phyloP scores from a whole-genome alignment of 2,888 invertebrate genomes.

The Andrena flavipes region DNA sequence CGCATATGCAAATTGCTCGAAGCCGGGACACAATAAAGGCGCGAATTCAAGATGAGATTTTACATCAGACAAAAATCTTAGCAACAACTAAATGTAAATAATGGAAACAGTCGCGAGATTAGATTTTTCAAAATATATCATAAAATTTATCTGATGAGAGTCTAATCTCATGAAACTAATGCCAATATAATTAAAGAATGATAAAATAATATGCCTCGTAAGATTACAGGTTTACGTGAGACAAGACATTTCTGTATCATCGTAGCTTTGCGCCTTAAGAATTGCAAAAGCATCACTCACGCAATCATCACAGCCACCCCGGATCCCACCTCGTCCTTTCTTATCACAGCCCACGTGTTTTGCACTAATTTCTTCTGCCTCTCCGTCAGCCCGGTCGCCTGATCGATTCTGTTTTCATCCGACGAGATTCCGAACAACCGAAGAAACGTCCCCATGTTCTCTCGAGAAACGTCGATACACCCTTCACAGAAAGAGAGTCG shows the following conservation, averaged over 20 bases:
- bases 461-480: not conserved
- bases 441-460: slow-evolving; percentile 75
- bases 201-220: no score
- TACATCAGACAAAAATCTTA: no score
- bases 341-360: slow-evolving; percentile 84
- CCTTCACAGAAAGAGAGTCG: slow-evolving; percentile 2
- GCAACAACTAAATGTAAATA: no score
- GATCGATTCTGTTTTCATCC: slow-evolving; percentile 79
- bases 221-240: not conserved
- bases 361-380: slow-evolving; percentile 84
- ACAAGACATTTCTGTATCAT: not conserved
- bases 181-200: no score
- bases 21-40: no score
- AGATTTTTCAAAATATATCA: no score
- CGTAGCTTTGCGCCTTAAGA: not conserved
- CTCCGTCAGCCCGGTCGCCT: slow-evolving; percentile 84
- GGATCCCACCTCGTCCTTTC: slow-evolving; percentile 84
- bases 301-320: slow-evolving; percentile 84
- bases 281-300: slow-evolving; percentile 78
- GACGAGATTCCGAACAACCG: slow-evolving; percentile 74
- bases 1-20: no score
- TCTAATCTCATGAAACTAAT: no score
- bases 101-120: no score
- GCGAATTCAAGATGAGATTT: no score
- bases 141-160: no score